Percentiles rank a stretch among this genome's conserved stretches.
These are phyloP conservation scores for Sprattus sprattus DNA, from an alignment of 2,113 vertebrate genomes.

Conservation along the genomic window DNA sequence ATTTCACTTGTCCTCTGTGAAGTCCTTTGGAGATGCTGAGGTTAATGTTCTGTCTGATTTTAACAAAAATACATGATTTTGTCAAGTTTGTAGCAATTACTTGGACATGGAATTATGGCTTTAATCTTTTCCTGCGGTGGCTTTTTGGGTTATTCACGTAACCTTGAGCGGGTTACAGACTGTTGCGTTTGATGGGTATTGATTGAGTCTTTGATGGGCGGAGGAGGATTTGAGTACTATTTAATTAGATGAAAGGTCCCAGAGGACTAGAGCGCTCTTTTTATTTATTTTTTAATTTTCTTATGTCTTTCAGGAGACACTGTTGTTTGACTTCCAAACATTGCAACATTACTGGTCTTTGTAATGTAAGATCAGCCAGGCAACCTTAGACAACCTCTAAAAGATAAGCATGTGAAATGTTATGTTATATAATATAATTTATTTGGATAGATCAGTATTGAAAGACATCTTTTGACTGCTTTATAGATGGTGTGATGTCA, in stretches of 20 bases:
- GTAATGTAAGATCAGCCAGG: not conserved
- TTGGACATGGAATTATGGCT: not conserved
- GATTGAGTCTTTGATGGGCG: not conserved
- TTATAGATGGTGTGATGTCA: not conserved
- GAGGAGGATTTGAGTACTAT: not conserved
- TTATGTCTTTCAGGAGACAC: not conserved
- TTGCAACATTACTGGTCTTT: not conserved
- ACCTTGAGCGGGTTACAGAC: not conserved
- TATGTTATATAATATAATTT: not conserved
- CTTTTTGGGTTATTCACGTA: not conserved
- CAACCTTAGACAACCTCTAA: not conserved
- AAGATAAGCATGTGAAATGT: not conserved
- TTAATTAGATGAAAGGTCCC: slow-evolving; percentile 8
- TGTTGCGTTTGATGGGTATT: slow-evolving; percentile 7
- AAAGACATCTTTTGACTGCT: not conserved
- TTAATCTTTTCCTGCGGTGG: not conserved
- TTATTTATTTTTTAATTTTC: not conserved
- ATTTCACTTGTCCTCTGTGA: not conserved
- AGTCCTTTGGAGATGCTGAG: not conserved
- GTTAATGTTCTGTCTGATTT: not conserved
- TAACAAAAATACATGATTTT: not conserved
- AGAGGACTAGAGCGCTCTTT: not conserved
- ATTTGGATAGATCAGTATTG: not conserved
- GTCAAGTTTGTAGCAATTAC: not conserved
- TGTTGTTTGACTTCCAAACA: not conserved